phyloP scores from a whole-genome alignment of 2,888 invertebrate genomes.

The Stenichneumon culpator region DNA sequence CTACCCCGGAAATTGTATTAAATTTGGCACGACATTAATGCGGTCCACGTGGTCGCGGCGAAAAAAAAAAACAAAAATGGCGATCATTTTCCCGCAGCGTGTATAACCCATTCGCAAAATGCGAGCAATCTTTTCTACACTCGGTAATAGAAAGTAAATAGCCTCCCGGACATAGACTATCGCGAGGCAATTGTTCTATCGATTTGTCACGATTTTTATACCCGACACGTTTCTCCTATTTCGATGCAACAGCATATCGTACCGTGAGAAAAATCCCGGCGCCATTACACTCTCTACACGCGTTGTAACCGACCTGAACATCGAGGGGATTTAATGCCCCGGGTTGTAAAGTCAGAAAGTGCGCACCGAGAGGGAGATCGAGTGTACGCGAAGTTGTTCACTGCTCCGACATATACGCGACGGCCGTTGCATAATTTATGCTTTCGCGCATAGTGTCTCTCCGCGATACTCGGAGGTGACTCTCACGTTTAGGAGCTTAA shows the following conservation, averaged over 20 bases:
- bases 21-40: background rate
- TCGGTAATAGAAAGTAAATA: constrained; percentile 5
- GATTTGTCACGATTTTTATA: constrained; percentile 42
- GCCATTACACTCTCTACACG: constrained; percentile 58
- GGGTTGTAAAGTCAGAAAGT: constrained; percentile 68
- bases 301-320: constrained; percentile 59
- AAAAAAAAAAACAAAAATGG: background rate
- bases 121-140: constrained; percentile 1
- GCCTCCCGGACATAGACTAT: constrained; percentile 2
- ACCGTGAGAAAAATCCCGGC: constrained; percentile 68
- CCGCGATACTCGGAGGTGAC: constrained; percentile 36
- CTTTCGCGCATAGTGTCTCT: constrained; percentile 48
- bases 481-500: constrained; percentile 45
- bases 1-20: background rate
- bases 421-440: constrained; percentile 71
- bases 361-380: constrained; percentile 26
- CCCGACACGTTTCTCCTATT: constrained; percentile 55
- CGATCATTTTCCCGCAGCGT: background rate
- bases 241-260: constrained; percentile 51
- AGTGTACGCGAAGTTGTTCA: constrained; percentile 57
- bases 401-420: constrained; percentile 64
- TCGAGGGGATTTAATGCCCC: constrained; percentile 67
- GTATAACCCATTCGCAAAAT: background rate
- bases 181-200: constrained; percentile 21
- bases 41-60: background rate